Percentiles rank a stretch among this genome's conserved stretches.
Conservation (phyloP, 2,888 invertebrate genomes). For the Hirtodrosophila duncani region DNA sequence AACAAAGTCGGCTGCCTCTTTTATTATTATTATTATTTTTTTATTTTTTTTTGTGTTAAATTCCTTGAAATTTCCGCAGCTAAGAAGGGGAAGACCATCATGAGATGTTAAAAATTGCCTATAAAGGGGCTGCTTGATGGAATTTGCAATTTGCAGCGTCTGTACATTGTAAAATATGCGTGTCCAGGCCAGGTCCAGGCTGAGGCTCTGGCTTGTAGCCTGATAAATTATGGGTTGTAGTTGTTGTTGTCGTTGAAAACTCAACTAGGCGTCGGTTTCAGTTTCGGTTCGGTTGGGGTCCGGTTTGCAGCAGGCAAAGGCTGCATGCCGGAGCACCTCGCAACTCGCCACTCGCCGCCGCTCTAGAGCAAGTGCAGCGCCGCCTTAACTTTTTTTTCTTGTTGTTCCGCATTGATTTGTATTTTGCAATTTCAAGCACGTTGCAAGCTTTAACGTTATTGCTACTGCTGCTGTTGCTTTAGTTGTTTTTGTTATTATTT, state of each 20-base stretch:
- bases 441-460: constrained; percentile 52
- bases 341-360: too few species aligned
- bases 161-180: constrained; percentile 45
- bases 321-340: too few species aligned
- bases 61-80: too few species aligned
- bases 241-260: constrained; percentile 59
- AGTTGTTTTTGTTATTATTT: constrained; percentile 11
- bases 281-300: neutral
- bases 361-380: constrained; percentile 7
- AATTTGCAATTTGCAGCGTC: constrained; percentile 30
- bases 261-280: constrained; percentile 54
- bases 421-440: constrained; percentile 68
- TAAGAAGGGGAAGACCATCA: too few species aligned
- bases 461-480: constrained; percentile 18
- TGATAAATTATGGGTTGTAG: constrained; percentile 64
- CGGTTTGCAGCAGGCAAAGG: constrained; percentile 5
- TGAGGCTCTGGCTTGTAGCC: constrained; percentile 27
- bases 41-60: too few species aligned
- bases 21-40: too few species aligned
- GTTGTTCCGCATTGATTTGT: constrained; percentile 63
- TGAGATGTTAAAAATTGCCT: too few species aligned
- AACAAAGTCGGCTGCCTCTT: too few species aligned
- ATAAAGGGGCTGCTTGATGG: too few species aligned
- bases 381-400: constrained; percentile 11
- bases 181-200: constrained; percentile 28